Evolutionary conservation across 2,888 invertebrate species (phyloP).

Genomic region (Stenolophus ochropezus): DNA sequence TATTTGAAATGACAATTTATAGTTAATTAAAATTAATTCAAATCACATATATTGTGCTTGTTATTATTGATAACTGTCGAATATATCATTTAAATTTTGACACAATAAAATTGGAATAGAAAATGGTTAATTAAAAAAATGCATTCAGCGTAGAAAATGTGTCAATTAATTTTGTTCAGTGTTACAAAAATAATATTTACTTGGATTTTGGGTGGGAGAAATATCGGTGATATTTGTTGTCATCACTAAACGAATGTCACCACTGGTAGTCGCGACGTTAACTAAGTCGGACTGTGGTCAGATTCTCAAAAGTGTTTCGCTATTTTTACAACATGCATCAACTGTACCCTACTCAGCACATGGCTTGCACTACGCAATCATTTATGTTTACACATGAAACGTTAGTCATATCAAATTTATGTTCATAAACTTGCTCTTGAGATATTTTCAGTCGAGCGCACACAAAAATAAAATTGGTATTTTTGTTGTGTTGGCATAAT

Average conservation of each 20-base stretch:
- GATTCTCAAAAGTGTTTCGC: slow-evolving; percentile 31
- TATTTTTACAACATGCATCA: slow-evolving; percentile 48
- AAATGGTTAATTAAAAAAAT: not conserved
- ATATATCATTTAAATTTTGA: not conserved
- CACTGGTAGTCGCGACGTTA: not conserved
- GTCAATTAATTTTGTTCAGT: too few species aligned
- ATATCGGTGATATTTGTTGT: slow-evolving; percentile 37
- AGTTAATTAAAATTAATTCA: not conserved
- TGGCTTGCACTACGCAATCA: slow-evolving; percentile 3
- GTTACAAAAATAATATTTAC: slow-evolving; percentile 36
- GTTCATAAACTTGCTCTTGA: slow-evolving; percentile 21
- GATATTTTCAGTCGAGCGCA: slow-evolving; percentile 1
- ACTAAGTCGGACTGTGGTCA: slow-evolving; percentile 43
- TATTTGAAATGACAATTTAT: not conserved
- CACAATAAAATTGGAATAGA: not conserved
- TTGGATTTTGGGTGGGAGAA: slow-evolving; percentile 46
- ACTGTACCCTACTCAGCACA: not conserved
- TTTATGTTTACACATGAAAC: not conserved
- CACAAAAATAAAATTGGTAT: slow-evolving; percentile 19
- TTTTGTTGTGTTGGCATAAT: slow-evolving; percentile 1
- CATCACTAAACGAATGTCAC: slow-evolving; percentile 43
- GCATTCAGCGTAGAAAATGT: too few species aligned
- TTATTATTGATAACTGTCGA: not conserved
- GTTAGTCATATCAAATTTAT: slow-evolving; percentile 34
- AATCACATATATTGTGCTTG: not conserved